phyloP scores from a whole-genome alignment of 1,140 invertebrate genomes.

The Zophobas atratus region DNA sequence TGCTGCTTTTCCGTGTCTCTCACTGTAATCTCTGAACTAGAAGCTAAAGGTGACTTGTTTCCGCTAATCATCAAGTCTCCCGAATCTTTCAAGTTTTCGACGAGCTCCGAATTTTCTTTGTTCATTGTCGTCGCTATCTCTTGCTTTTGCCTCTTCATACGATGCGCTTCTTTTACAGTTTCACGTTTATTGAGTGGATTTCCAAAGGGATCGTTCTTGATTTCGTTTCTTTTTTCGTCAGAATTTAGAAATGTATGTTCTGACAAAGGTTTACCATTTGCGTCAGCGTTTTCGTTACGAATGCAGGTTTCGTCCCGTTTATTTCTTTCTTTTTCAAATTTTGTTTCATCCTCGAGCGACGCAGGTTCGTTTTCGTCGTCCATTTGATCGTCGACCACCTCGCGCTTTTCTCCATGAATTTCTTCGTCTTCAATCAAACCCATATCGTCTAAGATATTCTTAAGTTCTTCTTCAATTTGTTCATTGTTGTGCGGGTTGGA shows the following conservation, averaged over 20 bases:
- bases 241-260: not conserved
- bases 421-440: conserved; percentile 59
- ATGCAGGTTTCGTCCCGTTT: conserved; percentile 46
- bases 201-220: not conserved
- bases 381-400: conserved; percentile 58
- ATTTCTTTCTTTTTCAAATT: conserved; percentile 27
- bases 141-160: conserved; percentile 8
- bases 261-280: not conserved
- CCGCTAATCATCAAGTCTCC: conserved; percentile 59
- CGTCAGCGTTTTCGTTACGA: not conserved
- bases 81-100: conserved; percentile 58
- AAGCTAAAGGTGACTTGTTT: conserved; percentile 59
- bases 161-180: not conserved
- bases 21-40: conserved; percentile 19
- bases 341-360: not conserved
- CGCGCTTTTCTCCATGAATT: conserved; percentile 45
- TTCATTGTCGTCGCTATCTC: not conserved
- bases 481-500: conserved; percentile 41
- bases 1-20: conserved; percentile 43
- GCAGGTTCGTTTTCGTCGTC: not conserved
- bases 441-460: conserved; percentile 61
- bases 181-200: conserved; percentile 5
- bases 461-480: conserved; percentile 59
- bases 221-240: not conserved
- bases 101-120: conserved; percentile 52